A percentile compares a stretch with the other conserved stretches of the same genome.
phyloP scores from a whole-genome alignment of 2,113 vertebrate genomes.

The Castor canadensis region DNA sequence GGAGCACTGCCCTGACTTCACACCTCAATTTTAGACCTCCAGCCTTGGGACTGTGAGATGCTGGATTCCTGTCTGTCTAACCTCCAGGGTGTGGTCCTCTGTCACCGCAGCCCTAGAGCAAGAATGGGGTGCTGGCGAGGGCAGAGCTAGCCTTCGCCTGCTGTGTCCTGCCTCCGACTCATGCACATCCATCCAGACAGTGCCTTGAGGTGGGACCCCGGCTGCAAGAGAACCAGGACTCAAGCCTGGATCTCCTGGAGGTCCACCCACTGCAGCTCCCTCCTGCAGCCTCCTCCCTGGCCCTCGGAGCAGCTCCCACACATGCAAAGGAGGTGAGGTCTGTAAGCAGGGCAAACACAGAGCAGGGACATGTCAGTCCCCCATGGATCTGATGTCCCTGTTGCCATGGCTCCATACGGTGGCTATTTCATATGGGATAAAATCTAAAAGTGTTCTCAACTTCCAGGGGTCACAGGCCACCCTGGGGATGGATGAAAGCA shows the following conservation, averaged over 20 bases:
- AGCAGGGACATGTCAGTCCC: no score
- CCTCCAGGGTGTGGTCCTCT: no score
- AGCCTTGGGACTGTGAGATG: neutral
- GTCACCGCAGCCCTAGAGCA: neutral
- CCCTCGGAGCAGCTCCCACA: neutral
- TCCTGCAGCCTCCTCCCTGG: neutral
- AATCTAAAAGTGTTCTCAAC: neutral
- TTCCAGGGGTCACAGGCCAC: neutral
- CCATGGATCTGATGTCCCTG: neutral
- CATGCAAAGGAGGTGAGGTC: neutral
- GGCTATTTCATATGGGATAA: neutral
- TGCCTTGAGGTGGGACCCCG: neutral
- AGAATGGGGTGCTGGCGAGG: neutral
- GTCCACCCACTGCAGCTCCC: no score
- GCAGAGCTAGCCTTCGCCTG: neutral
- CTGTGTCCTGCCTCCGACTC: no score
- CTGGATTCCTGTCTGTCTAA: neutral
- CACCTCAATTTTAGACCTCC: neutral
- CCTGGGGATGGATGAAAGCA: neutral
- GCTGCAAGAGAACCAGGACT: neutral
- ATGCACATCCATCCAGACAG: neutral
- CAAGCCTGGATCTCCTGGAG: neutral
- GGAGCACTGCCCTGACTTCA: rapidly evolving
- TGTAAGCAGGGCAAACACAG: rapidly evolving
- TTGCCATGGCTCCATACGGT: neutral